Conservation (phyloP, 2,113 vertebrate species). For the Bufo gargarizans region DNA sequence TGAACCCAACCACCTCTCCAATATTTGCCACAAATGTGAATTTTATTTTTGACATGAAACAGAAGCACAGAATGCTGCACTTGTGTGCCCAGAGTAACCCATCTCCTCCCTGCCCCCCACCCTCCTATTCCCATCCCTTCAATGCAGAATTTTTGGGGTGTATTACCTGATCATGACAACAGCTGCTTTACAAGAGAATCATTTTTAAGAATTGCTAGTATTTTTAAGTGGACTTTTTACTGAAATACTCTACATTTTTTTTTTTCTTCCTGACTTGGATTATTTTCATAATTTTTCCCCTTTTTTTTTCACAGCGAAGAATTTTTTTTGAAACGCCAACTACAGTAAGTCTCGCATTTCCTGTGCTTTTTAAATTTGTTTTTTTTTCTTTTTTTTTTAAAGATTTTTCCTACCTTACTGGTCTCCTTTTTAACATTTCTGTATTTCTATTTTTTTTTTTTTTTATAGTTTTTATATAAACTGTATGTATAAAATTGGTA, state of each 20-base stretch:
- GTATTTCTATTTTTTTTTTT: conserved; percentile 69
- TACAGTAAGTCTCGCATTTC: conserved; percentile 75
- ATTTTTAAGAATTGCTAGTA: conserved; percentile 53
- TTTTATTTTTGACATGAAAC: conserved; percentile 67
- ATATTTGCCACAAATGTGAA: conserved; percentile 37
- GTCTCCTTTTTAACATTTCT: conserved; percentile 78
- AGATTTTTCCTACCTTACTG: conserved; percentile 75
- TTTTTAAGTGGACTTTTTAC: conserved; percentile 56
- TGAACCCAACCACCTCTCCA: background rate
- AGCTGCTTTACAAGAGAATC: conserved; percentile 26
- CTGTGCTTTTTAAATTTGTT: conserved; percentile 42
- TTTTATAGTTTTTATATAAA: conserved; percentile 68
- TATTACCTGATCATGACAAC: conserved; percentile 40
- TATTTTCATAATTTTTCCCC: conserved; percentile 80
- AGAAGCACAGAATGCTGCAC: conserved; percentile 71
- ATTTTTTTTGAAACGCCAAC: conserved; percentile 77
- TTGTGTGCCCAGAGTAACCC: conserved; percentile 59
- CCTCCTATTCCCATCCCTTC: conserved; percentile 73
- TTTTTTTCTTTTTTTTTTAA: conserved; percentile 61
- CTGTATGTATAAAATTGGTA: conserved; percentile 72
- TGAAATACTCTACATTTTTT: conserved; percentile 56
- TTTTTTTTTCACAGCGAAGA: conserved; percentile 78
- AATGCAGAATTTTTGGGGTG: conserved; percentile 46
- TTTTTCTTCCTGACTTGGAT: conserved; percentile 75
- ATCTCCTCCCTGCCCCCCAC: conserved; percentile 69